Conservation (phyloP, 2,888 invertebrate species). For the Aphidius colemani region DNA sequence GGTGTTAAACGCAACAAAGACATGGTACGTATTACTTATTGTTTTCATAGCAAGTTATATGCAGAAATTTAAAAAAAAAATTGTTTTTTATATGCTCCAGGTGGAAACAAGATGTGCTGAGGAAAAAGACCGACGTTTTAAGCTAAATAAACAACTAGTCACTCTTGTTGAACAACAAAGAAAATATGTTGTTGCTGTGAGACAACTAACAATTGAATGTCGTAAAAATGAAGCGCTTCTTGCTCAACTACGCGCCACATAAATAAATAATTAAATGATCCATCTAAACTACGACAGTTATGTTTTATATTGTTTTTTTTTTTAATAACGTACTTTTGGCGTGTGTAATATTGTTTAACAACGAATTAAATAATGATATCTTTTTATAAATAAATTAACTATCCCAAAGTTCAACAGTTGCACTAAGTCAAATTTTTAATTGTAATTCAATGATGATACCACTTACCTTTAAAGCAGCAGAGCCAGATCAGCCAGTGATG, state of each 20-base stretch:
- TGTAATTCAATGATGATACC: too few species aligned
- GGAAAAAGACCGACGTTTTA: slow-evolving; percentile 72
- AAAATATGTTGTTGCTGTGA: slow-evolving; percentile 76
- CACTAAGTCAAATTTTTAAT: too few species aligned
- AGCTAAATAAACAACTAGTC: slow-evolving; percentile 67
- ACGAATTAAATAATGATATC: too few species aligned
- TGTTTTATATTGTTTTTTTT: too few species aligned
- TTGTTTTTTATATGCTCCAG: slow-evolving; percentile 34
- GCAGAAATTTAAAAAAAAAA: neutral
- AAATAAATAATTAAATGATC: slow-evolving; percentile 25
- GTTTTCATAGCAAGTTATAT: neutral
- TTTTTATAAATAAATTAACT: too few species aligned
- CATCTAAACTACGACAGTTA: too few species aligned
- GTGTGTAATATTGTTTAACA: too few species aligned
- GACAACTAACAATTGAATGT: slow-evolving; percentile 77
- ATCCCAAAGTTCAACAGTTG: too few species aligned
- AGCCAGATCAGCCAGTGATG: too few species aligned
- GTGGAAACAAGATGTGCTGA: slow-evolving; percentile 67
- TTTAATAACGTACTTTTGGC: too few species aligned
- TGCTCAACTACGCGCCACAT: slow-evolving; percentile 53
- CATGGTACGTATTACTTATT: slow-evolving; percentile 65
- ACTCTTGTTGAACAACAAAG: slow-evolving; percentile 73
- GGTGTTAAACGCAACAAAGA: slow-evolving; percentile 85
- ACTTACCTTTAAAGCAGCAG: too few species aligned
- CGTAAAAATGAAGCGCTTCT: slow-evolving; percentile 71